Conservation (phyloP, 2,888 invertebrate species). For the Nomada flava region DNA sequence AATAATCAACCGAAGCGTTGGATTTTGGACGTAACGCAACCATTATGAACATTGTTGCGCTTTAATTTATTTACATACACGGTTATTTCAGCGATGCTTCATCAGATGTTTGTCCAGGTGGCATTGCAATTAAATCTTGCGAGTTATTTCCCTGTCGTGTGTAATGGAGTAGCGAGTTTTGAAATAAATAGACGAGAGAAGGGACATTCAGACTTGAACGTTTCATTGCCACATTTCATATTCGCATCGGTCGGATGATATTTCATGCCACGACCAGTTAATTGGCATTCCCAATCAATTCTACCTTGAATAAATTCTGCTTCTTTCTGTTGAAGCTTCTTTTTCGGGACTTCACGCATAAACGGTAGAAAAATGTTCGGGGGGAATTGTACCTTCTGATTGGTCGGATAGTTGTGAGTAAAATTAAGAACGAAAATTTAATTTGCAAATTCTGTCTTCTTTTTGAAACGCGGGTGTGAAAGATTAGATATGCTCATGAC, state of each 20-base stretch:
- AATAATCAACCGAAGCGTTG: neutral
- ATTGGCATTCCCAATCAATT: slow-evolving; percentile 39
- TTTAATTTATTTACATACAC: neutral
- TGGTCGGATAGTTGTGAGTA: too few relatives aligned
- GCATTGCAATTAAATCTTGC: too few relatives aligned
- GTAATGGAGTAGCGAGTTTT: neutral
- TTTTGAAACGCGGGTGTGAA: too few relatives aligned
- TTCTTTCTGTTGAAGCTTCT: neutral
- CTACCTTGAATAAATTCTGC: slow-evolving; percentile 36
- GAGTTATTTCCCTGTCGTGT: too few relatives aligned
- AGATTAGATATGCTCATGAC: slow-evolving; percentile 40
- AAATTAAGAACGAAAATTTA: neutral
- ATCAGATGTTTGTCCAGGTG: neutral
- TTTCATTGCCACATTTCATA: neutral
- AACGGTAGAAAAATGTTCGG: neutral
- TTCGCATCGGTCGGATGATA: slow-evolving; percentile 20
- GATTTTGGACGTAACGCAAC: neutral
- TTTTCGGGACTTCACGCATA: neutral
- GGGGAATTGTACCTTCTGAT: neutral
- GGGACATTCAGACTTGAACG: neutral
- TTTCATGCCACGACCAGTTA: slow-evolving; percentile 36
- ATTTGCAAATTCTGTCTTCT: neutral
- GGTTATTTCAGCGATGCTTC: too few relatives aligned
- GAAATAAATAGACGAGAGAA: neutral
- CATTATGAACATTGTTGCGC: neutral